Conservation (phyloP, 2,888 invertebrate genomes). For the Clivina fossor region DNA sequence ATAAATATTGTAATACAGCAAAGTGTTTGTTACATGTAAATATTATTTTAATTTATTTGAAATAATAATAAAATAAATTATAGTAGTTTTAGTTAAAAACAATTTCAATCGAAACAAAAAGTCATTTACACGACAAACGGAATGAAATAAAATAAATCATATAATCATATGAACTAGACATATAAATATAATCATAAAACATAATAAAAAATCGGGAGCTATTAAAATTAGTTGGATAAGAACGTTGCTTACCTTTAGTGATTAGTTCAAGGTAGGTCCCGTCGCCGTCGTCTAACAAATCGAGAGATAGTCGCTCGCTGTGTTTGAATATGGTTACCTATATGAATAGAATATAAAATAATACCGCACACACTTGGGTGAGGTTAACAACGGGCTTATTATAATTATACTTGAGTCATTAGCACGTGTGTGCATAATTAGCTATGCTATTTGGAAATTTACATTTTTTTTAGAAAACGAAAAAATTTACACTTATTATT, state of each 20-base stretch:
- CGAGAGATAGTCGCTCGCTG: neutral
- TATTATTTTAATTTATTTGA: no score
- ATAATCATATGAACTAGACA: no score
- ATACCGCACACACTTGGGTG: constrained; percentile 21
- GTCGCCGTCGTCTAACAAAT: constrained; percentile 3
- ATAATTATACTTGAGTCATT: constrained; percentile 20
- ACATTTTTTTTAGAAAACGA: no score
- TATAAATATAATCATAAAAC: neutral
- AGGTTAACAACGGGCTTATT: constrained; percentile 21
- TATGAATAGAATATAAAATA: constrained; percentile 28
- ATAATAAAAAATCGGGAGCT: constrained; percentile 2
- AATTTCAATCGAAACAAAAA: no score
- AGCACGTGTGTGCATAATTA: constrained; percentile 30
- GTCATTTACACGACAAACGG: no score
- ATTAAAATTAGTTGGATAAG: constrained; percentile 19
- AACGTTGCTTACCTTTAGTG: constrained; percentile 27
- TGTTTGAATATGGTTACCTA: constrained; percentile 5
- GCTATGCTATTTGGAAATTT: constrained; percentile 27
- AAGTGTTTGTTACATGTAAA: no score
- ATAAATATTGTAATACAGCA: no score
- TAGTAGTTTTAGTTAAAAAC: no score
- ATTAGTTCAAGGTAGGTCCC: constrained; percentile 30
- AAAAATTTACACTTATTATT: no score
- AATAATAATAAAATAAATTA: no score
- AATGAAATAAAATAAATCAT: constrained; percentile 17